Conservation (phyloP, 2,113 vertebrate genomes). For the Calidris pygmaea region DNA sequence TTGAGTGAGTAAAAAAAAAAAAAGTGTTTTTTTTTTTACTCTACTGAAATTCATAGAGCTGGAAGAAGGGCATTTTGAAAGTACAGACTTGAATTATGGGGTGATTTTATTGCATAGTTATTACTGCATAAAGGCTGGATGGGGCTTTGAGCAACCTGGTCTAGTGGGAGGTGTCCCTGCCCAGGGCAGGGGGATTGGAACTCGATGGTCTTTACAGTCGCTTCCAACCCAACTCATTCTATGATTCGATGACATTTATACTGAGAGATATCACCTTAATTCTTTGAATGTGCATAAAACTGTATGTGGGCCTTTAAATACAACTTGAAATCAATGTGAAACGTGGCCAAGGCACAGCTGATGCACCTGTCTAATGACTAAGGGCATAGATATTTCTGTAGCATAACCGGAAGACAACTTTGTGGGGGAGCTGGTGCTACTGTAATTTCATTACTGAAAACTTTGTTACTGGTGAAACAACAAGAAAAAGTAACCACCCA, state of each 20-base stretch:
- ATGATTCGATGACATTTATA: neutral
- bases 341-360: neutral
- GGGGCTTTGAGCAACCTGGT: neutral
- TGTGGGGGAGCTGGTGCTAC: neutral
- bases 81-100: neutral
- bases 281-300: neutral
- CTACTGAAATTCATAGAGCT: neutral
- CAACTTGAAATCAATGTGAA: neutral
- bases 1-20: neutral
- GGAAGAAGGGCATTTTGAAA: neutral
- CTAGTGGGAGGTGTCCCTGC: neutral
- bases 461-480: neutral
- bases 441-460: neutral
- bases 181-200: neutral
- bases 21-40: neutral
- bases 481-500: neutral
- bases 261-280: neutral
- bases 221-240: neutral
- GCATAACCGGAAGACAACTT: neutral
- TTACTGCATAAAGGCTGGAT: neutral
- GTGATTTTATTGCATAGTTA: neutral
- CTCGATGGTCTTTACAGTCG: neutral
- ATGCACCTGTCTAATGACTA: neutral
- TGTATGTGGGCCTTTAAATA: rapidly evolving
- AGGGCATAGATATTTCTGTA: neutral